Evolutionary conservation across 2,797 vertebrate species (phyloP), one percentile per base, ranked within the genome.

Genomic region (Tauraco hartlaubi): DNA sequence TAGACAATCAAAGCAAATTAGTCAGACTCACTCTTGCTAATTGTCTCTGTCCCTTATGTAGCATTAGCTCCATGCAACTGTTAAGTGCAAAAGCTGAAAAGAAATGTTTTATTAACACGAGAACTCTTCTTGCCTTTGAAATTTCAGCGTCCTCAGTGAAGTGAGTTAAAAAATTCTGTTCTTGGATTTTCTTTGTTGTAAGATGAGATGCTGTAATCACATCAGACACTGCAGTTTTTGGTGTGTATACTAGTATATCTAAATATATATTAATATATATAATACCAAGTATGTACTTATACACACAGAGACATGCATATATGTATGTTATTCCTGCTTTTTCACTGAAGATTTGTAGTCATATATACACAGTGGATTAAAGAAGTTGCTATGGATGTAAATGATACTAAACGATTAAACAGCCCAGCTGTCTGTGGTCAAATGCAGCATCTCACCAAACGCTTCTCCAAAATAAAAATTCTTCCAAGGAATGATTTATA

Each of bases 401-500:
- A 90, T 37, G 1, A 90, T 72, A 74, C 43, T 77, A 68, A 80
- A 93, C 85, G 35, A 91, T 78, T 88, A 85, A 93, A 64, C 18
- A 83, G 75, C 22, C 63, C 86, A 87, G 41, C 84, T 95, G 77
- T 43, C 64, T 92, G 64, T 90, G 89, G 58, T 90, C 78, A 96
- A 90, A 90, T 41, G 46, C 64, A 89, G 17, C 37, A 64, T 79
- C 51, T 95, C 84, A 77, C 49, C 68, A 85, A 94, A 68, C 9
- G 28, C 39, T 88, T 75, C 87, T 84, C 68, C 69, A 88, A 92
- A 92, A 86, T 41, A 85, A 91, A 91, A 92, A 48, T 54, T 77
- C 44, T 90, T 94, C 58, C 76, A 75, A 76, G 55, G 51, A 88
- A 78, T 81, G 28, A 90, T 94, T 96, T 94, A 78, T 64, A 69